Base-by-base conservation (phyloP, 1,140 invertebrate species). In the Procambarus virginalis region DNA sequence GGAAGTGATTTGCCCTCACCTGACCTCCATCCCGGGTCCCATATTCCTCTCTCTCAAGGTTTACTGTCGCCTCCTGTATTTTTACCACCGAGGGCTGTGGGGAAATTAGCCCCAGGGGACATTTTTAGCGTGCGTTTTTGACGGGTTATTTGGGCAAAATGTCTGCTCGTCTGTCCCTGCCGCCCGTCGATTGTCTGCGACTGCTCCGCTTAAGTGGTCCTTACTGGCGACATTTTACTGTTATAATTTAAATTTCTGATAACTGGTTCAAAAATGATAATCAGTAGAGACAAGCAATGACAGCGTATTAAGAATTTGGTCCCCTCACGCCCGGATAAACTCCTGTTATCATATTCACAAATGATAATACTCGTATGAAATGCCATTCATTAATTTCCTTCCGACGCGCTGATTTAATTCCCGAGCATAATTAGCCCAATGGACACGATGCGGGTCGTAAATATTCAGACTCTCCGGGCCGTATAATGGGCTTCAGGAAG, bases 1-100 rank as follows among this genome's bases (percentile, higher is more conserved):
- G 87, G 87, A 89, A 89, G 60, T 89, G 87, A 89, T 89, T 89
- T 89, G 87, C 87, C 87, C 87, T 89, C 87, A 78, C 75, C 81
- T 89, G 87, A 89, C 87, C 87, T 84, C 87, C 73, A 86, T 79
- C 22, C 84, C 22, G 73, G 58, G 75, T 34, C 46, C 76, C 76
- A 84, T 75, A 75, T 75, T 48, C 48, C 12, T 17, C 70, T 84
- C 68, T n/a, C 55, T 81, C 49, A 48, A 8, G 46, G 64, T 81
- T 81, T 70, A 80, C 70, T n/a, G 49, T 64, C 64, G 45, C 12
- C 17, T 51, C n/a, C 64, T 88, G 20, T 81, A 81, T 82, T 73
- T 88, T 75, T 88, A 81, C 78, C 84, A 51, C 64, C 49, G 4
- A 76, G 73, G 51, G 34, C 6, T 3, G 73, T 77, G 51, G 73